phyloP scores from a whole-genome alignment of 2,113 vertebrate genomes.

The Rutilus rutilus region DNA sequence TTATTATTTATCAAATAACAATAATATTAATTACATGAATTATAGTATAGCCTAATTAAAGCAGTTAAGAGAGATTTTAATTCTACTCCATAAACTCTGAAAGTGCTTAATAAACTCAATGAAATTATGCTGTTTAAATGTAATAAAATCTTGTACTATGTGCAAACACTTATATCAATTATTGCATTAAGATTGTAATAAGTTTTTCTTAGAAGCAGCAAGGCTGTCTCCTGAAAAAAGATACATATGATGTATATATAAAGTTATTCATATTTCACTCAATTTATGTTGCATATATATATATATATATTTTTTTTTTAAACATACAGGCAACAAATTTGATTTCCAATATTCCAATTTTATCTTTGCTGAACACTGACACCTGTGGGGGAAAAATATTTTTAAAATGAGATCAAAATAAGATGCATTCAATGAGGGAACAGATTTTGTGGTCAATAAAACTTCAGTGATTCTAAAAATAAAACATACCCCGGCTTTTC shows the following conservation, averaged over 20 bases:
- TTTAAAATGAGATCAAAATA: background rate
- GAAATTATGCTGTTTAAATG: background rate
- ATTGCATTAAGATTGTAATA: background rate
- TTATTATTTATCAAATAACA: background rate
- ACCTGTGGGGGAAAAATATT: background rate
- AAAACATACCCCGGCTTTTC: background rate
- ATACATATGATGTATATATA: too few relatives aligned
- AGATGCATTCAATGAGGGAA: background rate
- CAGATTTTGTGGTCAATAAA: background rate
- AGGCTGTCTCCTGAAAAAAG: too few relatives aligned
- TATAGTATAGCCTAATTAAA: constrained; percentile 15
- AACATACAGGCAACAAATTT: background rate
- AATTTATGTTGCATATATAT: too few relatives aligned
- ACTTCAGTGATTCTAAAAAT: background rate
- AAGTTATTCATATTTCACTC: too few relatives aligned
- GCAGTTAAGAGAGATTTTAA: background rate
- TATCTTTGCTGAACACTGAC: background rate
- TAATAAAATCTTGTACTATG: background rate
- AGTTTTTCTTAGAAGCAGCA: too few relatives aligned
- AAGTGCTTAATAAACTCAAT: background rate
- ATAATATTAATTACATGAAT: background rate
- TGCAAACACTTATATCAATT: background rate
- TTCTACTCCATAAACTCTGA: background rate
- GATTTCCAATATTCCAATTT: background rate
- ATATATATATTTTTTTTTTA: too few relatives aligned